Percentiles rank a stretch among this genome's conserved stretches.
phyloP scores from a whole-genome alignment of 2,888 invertebrate genomes.

The Nasonovia ribisnigri region DNA sequence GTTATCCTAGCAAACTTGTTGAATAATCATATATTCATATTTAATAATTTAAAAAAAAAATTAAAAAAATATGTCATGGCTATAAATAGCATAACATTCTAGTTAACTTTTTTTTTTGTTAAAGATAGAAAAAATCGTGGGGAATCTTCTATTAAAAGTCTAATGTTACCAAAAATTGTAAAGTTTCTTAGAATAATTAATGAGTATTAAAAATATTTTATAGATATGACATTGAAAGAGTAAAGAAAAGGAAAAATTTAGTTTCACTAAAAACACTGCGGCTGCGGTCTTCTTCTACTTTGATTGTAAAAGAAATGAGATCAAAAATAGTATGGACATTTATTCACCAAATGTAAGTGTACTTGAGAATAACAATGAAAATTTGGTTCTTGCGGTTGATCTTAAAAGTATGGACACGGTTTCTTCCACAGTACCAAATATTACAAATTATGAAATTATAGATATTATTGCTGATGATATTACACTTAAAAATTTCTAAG shows the following conservation, averaged over 20 bases:
- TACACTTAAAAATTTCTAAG: background rate
- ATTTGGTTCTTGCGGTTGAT: background rate
- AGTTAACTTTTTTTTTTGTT: too few species aligned
- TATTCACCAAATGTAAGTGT: background rate
- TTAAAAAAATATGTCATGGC: too few species aligned
- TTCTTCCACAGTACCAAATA: background rate
- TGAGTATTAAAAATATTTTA: background rate
- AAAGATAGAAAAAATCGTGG: too few species aligned
- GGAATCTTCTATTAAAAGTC: too few species aligned
- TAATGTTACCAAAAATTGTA: background rate
- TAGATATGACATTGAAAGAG: background rate
- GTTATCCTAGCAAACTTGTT: too few species aligned
- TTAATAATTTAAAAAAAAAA: too few species aligned
- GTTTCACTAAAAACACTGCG: background rate
- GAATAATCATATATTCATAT: too few species aligned
- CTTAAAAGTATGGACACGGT: background rate
- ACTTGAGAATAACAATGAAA: background rate
- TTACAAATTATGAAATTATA: background rate
- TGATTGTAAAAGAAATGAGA: background rate
- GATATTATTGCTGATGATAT: slow-evolving; percentile 13
- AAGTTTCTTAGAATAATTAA: background rate
- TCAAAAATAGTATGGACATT: background rate
- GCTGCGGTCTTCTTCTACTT: background rate
- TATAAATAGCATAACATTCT: too few species aligned
- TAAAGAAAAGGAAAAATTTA: background rate